Evolutionary conservation across 1,140 invertebrate species (phyloP).

Genomic region (Ceratoteleas bidentatus): DNA sequence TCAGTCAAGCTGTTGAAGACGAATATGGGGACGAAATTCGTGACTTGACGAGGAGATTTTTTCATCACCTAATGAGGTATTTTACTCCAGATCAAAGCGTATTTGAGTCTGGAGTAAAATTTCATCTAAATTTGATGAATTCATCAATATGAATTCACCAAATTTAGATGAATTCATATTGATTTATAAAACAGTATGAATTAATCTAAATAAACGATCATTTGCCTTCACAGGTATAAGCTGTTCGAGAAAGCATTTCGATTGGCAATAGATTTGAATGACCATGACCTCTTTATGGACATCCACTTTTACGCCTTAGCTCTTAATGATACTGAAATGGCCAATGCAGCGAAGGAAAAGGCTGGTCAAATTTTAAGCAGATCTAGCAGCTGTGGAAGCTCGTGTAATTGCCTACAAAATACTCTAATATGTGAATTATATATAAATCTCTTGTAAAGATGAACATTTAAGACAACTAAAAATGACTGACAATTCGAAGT

Average conservation of each 20-base stretch:
- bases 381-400: constrained; percentile 82
- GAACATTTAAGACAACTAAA: too few species aligned
- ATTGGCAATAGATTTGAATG: constrained; percentile 90
- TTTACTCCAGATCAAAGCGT: constrained; percentile 10
- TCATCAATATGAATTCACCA: too few species aligned
- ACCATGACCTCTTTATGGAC: constrained; percentile 92
- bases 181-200: background rate
- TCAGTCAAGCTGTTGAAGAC: constrained; percentile 86
- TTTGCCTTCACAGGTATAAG: constrained; percentile 83
- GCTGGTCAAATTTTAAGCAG: constrained; percentile 85
- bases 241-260: constrained; percentile 93
- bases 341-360: constrained; percentile 88
- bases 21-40: constrained; percentile 88
- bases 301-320: constrained; percentile 89
- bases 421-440: background rate
- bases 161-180: too few species aligned
- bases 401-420: constrained; percentile 69
- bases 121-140: too few species aligned
- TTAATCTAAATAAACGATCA: background rate
- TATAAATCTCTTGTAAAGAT: too few species aligned
- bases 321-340: constrained; percentile 86
- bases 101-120: too few species aligned
- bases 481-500: too few species aligned
- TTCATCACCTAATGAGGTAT: constrained; percentile 88
- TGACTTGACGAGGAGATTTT: constrained; percentile 88